Conservation (phyloP, 2,797 vertebrate genomes). For the Mionectes olivaceus region DNA sequence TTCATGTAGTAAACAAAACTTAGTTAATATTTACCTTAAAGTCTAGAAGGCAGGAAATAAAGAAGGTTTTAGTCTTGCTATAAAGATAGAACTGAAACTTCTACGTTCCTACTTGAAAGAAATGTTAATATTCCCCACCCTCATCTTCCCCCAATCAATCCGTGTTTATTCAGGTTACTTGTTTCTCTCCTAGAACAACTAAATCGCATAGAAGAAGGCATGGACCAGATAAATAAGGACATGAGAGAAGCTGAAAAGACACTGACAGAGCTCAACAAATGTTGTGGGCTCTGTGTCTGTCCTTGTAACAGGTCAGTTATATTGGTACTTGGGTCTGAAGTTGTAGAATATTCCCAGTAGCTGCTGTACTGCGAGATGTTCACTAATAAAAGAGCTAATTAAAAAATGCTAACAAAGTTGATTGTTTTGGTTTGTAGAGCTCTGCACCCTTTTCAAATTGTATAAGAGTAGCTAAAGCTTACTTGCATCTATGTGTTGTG, state of each 20-base stretch:
- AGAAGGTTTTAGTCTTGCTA: not conserved
- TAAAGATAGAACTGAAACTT: not conserved
- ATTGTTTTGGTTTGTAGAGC: not conserved
- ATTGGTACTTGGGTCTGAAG: not conserved
- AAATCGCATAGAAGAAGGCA: slow-evolving; percentile 87
- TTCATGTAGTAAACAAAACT: not conserved
- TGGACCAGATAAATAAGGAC: slow-evolving; percentile 98
- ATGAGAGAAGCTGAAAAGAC: slow-evolving; percentile 96
- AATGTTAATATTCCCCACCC: not conserved
- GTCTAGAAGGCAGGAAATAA: not conserved
- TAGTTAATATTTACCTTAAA: not conserved
- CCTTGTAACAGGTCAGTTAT: slow-evolving; percentile 92
- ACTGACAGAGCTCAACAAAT: slow-evolving; percentile 94
- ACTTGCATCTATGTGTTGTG: not conserved
- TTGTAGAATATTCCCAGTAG: not conserved
- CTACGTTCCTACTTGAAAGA: not conserved
- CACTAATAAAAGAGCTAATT: not conserved
- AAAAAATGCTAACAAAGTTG: not conserved
- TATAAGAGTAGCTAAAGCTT: not conserved
- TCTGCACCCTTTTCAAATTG: not conserved
- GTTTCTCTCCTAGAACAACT: slow-evolving; percentile 87
- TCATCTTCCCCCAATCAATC: accelerated
- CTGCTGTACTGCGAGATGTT: not conserved
- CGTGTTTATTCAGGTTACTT: not conserved
- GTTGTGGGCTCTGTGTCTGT: slow-evolving; percentile 95